phyloP scores from a whole-genome alignment of 2,797 vertebrate species.

The Scomberomorus guttatus region DNA sequence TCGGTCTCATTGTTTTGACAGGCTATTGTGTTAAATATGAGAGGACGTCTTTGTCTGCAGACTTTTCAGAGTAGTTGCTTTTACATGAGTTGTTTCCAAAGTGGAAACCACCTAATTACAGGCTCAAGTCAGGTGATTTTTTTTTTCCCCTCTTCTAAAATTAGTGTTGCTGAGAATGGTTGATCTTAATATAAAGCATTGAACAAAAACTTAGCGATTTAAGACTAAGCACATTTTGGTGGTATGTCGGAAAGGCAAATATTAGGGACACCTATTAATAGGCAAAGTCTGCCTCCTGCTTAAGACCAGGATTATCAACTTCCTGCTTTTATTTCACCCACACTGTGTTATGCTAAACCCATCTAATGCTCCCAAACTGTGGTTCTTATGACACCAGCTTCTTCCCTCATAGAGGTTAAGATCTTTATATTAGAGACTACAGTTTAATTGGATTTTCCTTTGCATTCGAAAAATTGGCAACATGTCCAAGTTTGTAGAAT shows the following conservation, averaged over 20 bases:
- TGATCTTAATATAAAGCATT: conserved; percentile 48
- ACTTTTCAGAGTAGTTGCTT: not conserved
- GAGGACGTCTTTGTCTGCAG: conserved; percentile 8
- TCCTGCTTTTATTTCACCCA: conserved; percentile 1
- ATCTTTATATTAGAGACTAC: not conserved
- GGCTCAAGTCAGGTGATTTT: not conserved
- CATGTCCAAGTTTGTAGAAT: conserved; percentile 15
- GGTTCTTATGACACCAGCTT: not conserved
- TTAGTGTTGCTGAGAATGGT: conserved; percentile 21
- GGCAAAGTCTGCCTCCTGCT: conserved; percentile 27
- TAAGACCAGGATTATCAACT: not conserved
- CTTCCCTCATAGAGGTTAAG: not conserved
- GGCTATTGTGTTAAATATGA: conserved; percentile 19
- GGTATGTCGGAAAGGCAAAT: conserved; percentile 31
- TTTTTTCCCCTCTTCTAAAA: conserved; percentile 5
- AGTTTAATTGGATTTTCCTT: conserved; percentile 17
- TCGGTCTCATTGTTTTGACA: conserved; percentile 27
- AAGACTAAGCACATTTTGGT: conserved; percentile 33
- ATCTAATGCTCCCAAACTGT: not conserved
- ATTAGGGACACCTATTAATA: conserved; percentile 58
- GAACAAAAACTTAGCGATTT: conserved; percentile 34
- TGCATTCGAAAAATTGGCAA: not conserved
- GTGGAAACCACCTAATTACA: not conserved
- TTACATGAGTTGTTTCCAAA: not conserved
- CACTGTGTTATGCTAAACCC: not conserved